A percentile compares a stretch with the other conserved stretches of the same genome.
These are phyloP conservation scores for Melitaea athalia DNA, from an alignment of 2,888 invertebrate genomes.

Conservation along the genomic window DNA sequence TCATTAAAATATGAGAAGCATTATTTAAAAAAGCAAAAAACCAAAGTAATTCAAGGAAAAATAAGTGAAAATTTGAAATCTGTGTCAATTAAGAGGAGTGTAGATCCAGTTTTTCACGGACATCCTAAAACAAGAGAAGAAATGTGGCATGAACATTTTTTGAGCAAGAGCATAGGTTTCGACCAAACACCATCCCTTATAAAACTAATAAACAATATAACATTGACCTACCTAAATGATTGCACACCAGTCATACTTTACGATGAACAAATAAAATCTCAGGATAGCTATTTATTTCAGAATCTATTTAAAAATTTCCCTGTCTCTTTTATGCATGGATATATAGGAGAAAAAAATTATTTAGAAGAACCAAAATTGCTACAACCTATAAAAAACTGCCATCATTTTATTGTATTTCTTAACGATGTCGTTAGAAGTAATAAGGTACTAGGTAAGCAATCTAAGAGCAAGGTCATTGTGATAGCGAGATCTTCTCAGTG, in stretches of 20 bases:
- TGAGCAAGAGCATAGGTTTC: slow-evolving; percentile 60
- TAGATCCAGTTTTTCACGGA: slow-evolving; percentile 80
- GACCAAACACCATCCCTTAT: slow-evolving; percentile 84
- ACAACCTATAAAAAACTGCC: slow-evolving; percentile 75
- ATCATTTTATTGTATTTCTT: slow-evolving; percentile 86
- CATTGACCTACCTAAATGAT: slow-evolving; percentile 82
- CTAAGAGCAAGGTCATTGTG: slow-evolving; percentile 84
- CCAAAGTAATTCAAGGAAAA: slow-evolving; percentile 7
- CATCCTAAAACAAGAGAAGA: slow-evolving; percentile 83
- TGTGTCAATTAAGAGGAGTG: slow-evolving; percentile 53
- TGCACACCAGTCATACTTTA: slow-evolving; percentile 87
- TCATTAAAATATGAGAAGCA: not conserved
- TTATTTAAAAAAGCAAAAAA: slow-evolving; percentile 17
- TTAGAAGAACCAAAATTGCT: slow-evolving; percentile 72
- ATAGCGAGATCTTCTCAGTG: slow-evolving; percentile 88
- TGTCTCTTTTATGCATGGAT: slow-evolving; percentile 83
- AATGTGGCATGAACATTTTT: slow-evolving; percentile 76
- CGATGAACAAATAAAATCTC: slow-evolving; percentile 81
- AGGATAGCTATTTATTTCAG: slow-evolving; percentile 81
- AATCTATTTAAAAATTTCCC: slow-evolving; percentile 82
- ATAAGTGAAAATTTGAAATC: slow-evolving; percentile 3
- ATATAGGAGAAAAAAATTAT: slow-evolving; percentile 76
- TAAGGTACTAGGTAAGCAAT: slow-evolving; percentile 84
- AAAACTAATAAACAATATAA: slow-evolving; percentile 82
- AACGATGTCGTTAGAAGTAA: slow-evolving; percentile 83